Conservation (phyloP, 2,113 vertebrate species). For the Lynx canadensis region DNA sequence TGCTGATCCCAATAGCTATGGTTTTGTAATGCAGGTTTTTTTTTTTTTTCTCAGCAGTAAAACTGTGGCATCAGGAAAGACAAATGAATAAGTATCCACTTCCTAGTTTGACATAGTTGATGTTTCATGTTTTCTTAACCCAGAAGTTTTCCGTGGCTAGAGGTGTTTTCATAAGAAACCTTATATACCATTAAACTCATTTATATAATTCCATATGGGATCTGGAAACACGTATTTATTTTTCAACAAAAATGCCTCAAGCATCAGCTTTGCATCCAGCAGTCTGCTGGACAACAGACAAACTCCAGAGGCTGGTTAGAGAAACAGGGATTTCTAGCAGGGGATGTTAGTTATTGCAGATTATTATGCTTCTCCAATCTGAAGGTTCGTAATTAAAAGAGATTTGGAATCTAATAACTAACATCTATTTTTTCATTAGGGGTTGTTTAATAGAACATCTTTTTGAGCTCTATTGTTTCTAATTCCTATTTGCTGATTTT, state of each 20-base stretch:
- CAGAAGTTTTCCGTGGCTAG: background rate
- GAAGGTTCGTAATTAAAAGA: conserved; percentile 7
- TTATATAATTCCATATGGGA: background rate
- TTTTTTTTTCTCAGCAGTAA: background rate
- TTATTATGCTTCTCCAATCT: background rate
- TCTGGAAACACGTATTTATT: background rate
- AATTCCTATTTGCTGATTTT: conserved; percentile 15
- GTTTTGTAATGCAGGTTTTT: background rate
- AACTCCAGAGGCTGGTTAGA: background rate
- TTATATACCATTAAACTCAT: background rate
- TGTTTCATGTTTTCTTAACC: conserved; percentile 39
- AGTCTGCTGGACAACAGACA: background rate
- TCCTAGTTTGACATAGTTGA: background rate
- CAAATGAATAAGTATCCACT: background rate
- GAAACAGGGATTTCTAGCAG: background rate
- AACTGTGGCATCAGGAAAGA: background rate
- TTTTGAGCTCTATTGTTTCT: background rate
- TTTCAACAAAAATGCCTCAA: background rate
- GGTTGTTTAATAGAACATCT: background rate
- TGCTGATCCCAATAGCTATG: background rate
- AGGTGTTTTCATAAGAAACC: background rate
- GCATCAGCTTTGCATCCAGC: background rate
- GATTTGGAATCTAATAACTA: conserved; percentile 13
- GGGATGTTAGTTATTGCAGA: background rate
- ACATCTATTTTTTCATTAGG: background rate